Percentiles rank a stretch among this genome's conserved stretches.
Evolutionary conservation across 1,140 invertebrate genomes (phyloP).

Genomic region (Daktulosphaira vitifoliae): DNA sequence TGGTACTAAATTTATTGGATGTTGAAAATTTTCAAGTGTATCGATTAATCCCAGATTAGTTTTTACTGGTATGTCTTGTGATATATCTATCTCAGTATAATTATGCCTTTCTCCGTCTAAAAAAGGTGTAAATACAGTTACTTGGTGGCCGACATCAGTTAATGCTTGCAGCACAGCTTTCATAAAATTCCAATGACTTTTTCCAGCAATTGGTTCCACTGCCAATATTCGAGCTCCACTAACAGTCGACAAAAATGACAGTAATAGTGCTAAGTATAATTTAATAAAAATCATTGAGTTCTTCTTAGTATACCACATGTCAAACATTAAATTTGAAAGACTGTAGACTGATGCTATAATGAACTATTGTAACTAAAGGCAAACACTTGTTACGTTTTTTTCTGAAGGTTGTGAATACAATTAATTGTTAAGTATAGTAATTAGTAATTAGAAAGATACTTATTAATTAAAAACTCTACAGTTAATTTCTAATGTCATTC

Average conservation of each 20-base stretch:
- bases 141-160: background rate
- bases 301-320: no score
- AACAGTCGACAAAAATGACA: background rate
- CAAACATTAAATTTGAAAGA: no score
- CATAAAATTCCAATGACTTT: constrained; percentile 1
- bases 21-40: background rate
- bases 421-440: no score
- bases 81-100: background rate
- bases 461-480: no score
- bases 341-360: no score
- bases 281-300: no score
- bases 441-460: no score
- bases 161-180: background rate
- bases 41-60: background rate
- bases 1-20: background rate
- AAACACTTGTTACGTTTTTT: no score
- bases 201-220: background rate
- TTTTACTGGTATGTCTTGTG: background rate
- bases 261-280: no score
- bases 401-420: no score
- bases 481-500: no score
- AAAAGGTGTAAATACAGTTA: background rate
- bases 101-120: background rate
- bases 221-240: background rate
- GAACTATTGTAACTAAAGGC: no score